phyloP scores from a whole-genome alignment of 2,888 invertebrate genomes.

The Agelastica alni region DNA sequence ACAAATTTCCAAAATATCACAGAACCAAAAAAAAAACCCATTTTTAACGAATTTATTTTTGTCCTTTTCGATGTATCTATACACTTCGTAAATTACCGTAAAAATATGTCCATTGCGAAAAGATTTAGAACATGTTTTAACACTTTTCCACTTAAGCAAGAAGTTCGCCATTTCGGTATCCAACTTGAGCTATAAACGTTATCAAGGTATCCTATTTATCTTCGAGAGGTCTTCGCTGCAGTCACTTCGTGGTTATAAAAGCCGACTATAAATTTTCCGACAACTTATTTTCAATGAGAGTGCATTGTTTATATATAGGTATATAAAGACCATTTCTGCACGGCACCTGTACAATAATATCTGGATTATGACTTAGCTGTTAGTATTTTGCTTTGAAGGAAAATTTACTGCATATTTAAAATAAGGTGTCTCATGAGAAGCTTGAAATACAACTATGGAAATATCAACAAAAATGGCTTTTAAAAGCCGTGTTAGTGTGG shows the following conservation, averaged over 20 bases:
- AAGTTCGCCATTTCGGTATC: conserved; percentile 9
- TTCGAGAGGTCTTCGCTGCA: conserved; percentile 10
- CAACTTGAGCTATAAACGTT: conserved; percentile 23
- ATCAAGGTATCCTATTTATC: conserved; percentile 17
- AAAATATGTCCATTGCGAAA: conserved; percentile 3
- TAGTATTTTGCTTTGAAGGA: too few species aligned
- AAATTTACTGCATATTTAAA: too few species aligned
- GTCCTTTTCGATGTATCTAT: neutral
- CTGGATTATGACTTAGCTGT: neutral
- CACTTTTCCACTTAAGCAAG: conserved; percentile 17
- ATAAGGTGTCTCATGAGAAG: too few species aligned
- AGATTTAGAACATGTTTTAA: conserved; percentile 14
- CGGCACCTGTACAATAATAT: neutral
- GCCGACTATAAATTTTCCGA: conserved; percentile 8
- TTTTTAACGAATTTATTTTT: neutral
- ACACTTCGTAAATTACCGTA: neutral
- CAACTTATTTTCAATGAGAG: conserved; percentile 7
- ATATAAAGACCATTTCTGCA: neutral
- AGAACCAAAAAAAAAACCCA: too few species aligned
- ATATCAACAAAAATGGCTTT: too few species aligned
- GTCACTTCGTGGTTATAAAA: conserved; percentile 15
- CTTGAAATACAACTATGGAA: too few species aligned
- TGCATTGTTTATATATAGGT: conserved; percentile 12
- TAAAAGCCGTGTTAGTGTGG: too few species aligned
- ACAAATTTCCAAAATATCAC: too few species aligned